A percentile compares a stretch with the other conserved stretches of the same genome.
These are phyloP conservation scores for Mnemiopsis leidyi DNA, from an alignment of 37 sponge, comb jelly and placozoan species.

Conservation along the genomic window DNA sequence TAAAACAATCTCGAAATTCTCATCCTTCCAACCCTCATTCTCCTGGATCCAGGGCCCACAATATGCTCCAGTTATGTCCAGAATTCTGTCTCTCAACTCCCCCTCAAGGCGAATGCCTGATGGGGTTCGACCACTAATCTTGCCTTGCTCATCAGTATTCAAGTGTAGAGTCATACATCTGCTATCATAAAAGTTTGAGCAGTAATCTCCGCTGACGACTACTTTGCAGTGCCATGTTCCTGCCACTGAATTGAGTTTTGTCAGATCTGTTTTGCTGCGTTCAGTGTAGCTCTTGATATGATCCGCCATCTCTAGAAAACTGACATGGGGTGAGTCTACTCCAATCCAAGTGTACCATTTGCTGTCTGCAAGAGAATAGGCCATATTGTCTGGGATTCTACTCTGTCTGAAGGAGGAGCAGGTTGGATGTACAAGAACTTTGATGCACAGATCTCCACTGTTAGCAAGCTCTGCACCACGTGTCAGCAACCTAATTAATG, in stretches of 20 bases:
- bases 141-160: not conserved
- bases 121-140: not conserved
- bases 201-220: slow-evolving; percentile 47
- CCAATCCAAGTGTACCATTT: slow-evolving; percentile 56
- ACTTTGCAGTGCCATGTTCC: slow-evolving; percentile 54
- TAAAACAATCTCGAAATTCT: not conserved
- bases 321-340: not conserved
- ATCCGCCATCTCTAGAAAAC: slow-evolving; percentile 13
- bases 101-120: slow-evolving; percentile 22
- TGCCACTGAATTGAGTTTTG: not conserved
- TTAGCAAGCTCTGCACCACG: slow-evolving; percentile 54
- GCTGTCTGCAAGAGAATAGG: slow-evolving; percentile 56
- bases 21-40: slow-evolving; percentile 57
- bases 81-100: not conserved
- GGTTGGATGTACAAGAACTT: slow-evolving; percentile 53
- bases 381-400: slow-evolving; percentile 62
- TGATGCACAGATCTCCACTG: slow-evolving; percentile 20
- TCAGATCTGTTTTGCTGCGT: not conserved
- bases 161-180: slow-evolving; percentile 26
- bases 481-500: not conserved
- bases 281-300: slow-evolving; percentile 12
- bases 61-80: slow-evolving; percentile 35
- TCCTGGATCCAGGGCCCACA: slow-evolving; percentile 29
- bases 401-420: slow-evolving; percentile 36
- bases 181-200: slow-evolving; percentile 42